phyloP scores from a whole-genome alignment of 1,140 invertebrate genomes.

The Andricus grossulariae region DNA sequence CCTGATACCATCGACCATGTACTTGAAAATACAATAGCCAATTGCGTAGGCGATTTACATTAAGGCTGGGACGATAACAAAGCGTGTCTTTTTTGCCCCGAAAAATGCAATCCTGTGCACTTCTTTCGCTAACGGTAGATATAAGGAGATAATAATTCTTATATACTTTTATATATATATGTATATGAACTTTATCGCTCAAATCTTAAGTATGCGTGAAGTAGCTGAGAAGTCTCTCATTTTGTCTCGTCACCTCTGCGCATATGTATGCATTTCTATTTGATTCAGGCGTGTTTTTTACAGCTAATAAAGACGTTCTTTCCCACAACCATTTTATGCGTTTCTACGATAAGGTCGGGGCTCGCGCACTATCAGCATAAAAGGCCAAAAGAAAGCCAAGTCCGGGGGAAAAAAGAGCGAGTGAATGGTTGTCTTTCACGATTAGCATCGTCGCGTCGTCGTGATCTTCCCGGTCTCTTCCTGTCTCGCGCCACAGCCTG shows the following conservation, averaged over 20 bases:
- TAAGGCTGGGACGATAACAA: constrained; percentile 25
- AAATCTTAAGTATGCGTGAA: constrained; percentile 27
- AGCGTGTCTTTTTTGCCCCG: constrained; percentile 20
- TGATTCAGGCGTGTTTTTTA: constrained; percentile 4
- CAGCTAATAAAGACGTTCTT: constrained; percentile 36
- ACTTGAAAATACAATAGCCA: constrained; percentile 30
- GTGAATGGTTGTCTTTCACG: constrained; percentile 52
- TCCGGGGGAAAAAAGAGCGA: constrained; percentile 38
- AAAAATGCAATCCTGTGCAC: constrained; percentile 29
- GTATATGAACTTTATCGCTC: too few species aligned
- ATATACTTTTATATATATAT: neutral
- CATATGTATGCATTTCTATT: constrained; percentile 38
- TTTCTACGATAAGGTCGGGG: constrained; percentile 45
- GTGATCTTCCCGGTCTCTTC: constrained; percentile 51
- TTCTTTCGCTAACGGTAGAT: constrained; percentile 26
- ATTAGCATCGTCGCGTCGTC: constrained; percentile 59
- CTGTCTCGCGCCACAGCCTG: constrained; percentile 48
- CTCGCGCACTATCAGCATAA: constrained; percentile 37
- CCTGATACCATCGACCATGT: neutral
- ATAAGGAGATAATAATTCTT: constrained; percentile 21
- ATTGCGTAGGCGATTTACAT: constrained; percentile 20
- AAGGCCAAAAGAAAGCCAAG: constrained; percentile 47
- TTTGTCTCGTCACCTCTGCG: constrained; percentile 23
- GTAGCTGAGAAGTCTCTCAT: constrained; percentile 13
- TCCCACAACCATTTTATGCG: constrained; percentile 39